Conservation (phyloP, 2,113 vertebrate species). For the Nyctereutes procyonoides region DNA sequence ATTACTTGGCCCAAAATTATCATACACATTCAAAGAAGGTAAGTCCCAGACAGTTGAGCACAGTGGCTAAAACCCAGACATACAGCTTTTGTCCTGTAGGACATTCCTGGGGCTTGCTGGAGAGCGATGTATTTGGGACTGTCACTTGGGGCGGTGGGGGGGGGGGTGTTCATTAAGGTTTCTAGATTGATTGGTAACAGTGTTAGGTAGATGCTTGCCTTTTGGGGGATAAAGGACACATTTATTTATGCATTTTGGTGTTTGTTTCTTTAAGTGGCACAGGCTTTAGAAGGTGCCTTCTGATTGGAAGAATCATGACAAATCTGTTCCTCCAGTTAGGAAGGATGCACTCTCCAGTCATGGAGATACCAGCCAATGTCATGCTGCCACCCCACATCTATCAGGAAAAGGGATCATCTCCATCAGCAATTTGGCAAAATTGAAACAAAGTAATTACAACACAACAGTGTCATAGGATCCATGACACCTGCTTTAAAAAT, state of each 20-base stretch:
- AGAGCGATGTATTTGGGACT: neutral
- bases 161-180: neutral
- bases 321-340: conserved; percentile 77
- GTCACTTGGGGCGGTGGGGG: neutral
- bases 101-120: neutral
- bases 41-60: neutral
- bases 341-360: conserved; percentile 76
- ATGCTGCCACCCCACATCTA: conserved; percentile 79
- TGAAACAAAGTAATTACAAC: conserved; percentile 85
- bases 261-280: conserved; percentile 38
- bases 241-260: neutral
- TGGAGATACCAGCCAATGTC: conserved; percentile 76
- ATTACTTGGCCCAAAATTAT: neutral
- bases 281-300: conserved; percentile 75
- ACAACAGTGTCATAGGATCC: conserved; percentile 86
- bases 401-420: conserved; percentile 83
- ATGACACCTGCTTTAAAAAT: conserved; percentile 88
- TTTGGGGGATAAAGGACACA: neutral
- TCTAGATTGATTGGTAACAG: neutral
- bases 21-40: neutral
- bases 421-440: conserved; percentile 83
- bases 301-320: conserved; percentile 80
- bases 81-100: neutral
- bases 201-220: neutral
- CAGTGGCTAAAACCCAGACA: neutral